phyloP scores from a whole-genome alignment of 2,113 vertebrate genomes.

The Enhydra lutris region DNA sequence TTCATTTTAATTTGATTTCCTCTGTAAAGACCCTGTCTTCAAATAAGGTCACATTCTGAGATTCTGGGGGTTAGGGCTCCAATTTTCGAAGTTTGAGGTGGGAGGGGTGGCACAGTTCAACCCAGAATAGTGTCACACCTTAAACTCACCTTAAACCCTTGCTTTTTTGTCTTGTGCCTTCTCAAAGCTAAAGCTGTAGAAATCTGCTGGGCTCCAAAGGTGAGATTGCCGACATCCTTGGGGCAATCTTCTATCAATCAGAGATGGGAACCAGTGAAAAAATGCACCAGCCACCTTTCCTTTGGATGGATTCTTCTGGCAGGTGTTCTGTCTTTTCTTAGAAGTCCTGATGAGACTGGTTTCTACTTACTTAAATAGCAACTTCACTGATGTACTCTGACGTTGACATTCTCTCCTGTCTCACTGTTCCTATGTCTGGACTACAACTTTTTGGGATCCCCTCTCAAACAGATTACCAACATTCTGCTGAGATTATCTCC shows the following conservation, averaged over 20 bases:
- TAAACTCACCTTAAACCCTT: slow-evolving; percentile 13
- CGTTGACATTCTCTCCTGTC: neutral
- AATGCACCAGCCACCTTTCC: neutral
- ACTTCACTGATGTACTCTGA: neutral
- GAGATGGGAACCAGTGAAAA: neutral
- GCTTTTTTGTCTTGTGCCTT: neutral
- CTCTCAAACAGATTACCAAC: neutral
- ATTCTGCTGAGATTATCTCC: neutral
- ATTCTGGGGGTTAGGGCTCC: neutral
- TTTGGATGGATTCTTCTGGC: neutral
- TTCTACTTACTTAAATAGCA: neutral
- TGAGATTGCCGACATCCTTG: neutral
- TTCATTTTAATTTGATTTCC: neutral
- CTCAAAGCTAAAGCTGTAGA: neutral
- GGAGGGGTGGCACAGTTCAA: neutral
- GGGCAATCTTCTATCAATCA: neutral
- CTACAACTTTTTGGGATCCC: neutral
- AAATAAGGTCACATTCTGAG: neutral
- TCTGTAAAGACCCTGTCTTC: neutral
- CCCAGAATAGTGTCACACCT: neutral
- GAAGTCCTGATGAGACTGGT: neutral
- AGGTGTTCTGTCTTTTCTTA: neutral
- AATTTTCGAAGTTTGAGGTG: neutral
- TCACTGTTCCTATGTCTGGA: neutral
- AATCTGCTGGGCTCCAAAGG: neutral